Base-by-base conservation (phyloP, 2,113 vertebrate species). In the Takifugu flavidus region DNA sequence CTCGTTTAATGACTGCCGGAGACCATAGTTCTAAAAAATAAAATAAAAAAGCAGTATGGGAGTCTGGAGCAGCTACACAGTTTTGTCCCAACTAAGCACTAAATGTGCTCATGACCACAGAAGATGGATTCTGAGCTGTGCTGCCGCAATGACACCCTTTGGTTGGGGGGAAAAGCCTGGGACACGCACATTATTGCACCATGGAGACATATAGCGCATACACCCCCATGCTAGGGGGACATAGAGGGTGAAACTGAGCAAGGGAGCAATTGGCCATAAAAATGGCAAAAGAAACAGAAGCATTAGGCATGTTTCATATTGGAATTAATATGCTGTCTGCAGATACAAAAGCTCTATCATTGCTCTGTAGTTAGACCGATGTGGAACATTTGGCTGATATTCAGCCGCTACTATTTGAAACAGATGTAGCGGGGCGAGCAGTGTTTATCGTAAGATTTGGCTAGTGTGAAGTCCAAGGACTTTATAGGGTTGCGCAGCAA, bases 191-290 rank as follows among this genome's bases (percentile, higher is more conserved):
- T 10, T 8, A n/a, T 25, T 49, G 54, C 65, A 67, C 34, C 34
- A 53, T 52, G 56, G 34, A 39, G 34, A 46, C 15, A 13, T 26
- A 53, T 14, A 57, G 71, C 27, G 68, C 44, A 59, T 31, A 62
- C 26, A 49, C 10, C 51, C 31, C 68, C 52, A 59, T 54, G 50
- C 11, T 6, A 43, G 51, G 71, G 56, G 52, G 68, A 47, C 68
- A 57, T 80, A 66, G 72, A 76, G 72, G 74, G 77, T 50, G 58
- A 74, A 61, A 59, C 62, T 62, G 54, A 62, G 65, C 57, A 58
- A n/a, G 56, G 73, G 74, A 74, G 76, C 59, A 58, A 70, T 77
- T 72, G 65, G 82, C 72, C 75, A 79, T 89, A 39, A 10, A 39
- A 39, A 39, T 39, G 34, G 34, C 11, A 10, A 10, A 39, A 39